Evolutionary conservation across 2,797 vertebrate genomes (phyloP), one percentile per base, ranked within the genome.

Genomic region (Sebastes reedi): DNA sequence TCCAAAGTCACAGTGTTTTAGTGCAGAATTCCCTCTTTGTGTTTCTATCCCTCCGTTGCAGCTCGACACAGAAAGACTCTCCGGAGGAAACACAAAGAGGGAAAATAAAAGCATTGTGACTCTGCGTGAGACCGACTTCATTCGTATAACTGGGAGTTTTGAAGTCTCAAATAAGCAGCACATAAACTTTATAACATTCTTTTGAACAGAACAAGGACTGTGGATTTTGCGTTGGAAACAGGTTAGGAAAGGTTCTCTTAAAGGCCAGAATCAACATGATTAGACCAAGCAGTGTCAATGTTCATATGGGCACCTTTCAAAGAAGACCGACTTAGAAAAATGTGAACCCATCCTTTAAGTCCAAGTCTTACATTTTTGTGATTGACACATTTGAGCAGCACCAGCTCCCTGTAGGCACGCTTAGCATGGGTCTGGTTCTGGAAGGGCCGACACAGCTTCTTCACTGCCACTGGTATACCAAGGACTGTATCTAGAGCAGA

Each of bases 361-460:
- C 0, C 8, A 2, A 58, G 50, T 93, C 97, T 95, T 95, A 99
- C 98, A 86, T 99, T 99, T 96, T 99, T 99, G 96, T 99, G 98
- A 94, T 99, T 98, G 95, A 99, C 98, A 91, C 98, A 99, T 94
- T 99, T 99, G 69, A 99, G 94, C 83, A 99, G 97, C 91, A 99
- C 98, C 77, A 99, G 96, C 87, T 99, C 98, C 85, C 98, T 97
- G 94, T 99, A 99, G 80, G 98, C 98, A 67, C 98, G 97, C 82
- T 99, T 99, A 24, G 98, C 98, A 52, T 99, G 98, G 30, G 98
- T 99, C 94, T 99, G 98, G 90, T 99, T 99, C 93, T 99, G 98
- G 93, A 99, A 99, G 77, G 98, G 98, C 81, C 98, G 96, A 90
- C 98, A 99, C 81, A 99, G 94, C 94, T 99, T 99, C 94, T 99